phyloP scores from a whole-genome alignment of 2,797 vertebrate species.

The Lacerta viridis region DNA sequence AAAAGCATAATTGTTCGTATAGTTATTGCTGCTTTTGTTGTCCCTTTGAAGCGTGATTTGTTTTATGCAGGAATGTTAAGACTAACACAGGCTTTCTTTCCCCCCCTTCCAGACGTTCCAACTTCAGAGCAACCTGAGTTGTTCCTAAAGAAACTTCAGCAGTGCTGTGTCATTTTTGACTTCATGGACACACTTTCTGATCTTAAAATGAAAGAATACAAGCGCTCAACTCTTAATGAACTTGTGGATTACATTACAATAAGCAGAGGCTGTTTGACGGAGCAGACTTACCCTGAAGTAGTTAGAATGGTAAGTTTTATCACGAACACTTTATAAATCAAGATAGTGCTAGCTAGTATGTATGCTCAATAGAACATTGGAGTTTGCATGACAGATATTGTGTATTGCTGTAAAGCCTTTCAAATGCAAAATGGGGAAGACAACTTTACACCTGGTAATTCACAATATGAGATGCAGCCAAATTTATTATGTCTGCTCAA shows the following conservation, averaged over 20 bases:
- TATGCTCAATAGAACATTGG: constrained; percentile 49
- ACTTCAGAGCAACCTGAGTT: constrained; percentile 98
- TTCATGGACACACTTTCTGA: constrained; percentile 99
- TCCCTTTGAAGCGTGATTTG: constrained; percentile 71
- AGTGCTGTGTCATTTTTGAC: constrained; percentile 99
- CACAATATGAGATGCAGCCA: constrained; percentile 6
- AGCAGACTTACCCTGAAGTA: constrained; percentile 99
- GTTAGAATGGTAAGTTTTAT: constrained; percentile 96
- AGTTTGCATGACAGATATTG: constrained; percentile 41
- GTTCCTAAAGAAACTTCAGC: constrained; percentile 99
- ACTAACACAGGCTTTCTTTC: constrained; percentile 82
- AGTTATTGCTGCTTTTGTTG: constrained; percentile 71
- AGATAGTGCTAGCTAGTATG: constrained; percentile 70
- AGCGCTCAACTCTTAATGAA: constrained; percentile 99
- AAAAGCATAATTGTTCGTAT: constrained; percentile 66
- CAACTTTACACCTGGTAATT: constrained; percentile 25
- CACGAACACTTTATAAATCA: constrained; percentile 72
- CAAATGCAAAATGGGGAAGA: constrained; percentile 55
- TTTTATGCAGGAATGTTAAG: constrained; percentile 78
- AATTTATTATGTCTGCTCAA: constrained; percentile 24
- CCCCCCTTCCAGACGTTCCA: constrained; percentile 91
- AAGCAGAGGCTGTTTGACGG: constrained; percentile 98
- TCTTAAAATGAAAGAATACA: constrained; percentile 99
- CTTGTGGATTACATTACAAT: constrained; percentile 99
- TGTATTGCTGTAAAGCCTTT: constrained; percentile 21